Conservation (phyloP, 1,140 invertebrate genomes). For the Pseudobourletiella spinata region DNA sequence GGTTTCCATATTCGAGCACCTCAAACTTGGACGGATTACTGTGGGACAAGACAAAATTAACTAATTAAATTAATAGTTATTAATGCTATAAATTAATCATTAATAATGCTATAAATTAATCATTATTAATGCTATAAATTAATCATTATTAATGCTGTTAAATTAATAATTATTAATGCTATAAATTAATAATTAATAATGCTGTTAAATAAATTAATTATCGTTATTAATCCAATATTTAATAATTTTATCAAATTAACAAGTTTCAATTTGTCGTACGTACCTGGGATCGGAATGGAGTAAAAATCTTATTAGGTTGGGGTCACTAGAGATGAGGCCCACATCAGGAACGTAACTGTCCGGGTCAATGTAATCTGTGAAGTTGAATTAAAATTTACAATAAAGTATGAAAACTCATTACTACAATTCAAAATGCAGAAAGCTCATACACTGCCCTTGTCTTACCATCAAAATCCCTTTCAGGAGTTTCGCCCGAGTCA, state of each 20-base stretch:
- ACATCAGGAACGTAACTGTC: background rate
- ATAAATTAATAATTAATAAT: background rate
- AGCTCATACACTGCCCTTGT: no score
- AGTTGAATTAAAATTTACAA: no score
- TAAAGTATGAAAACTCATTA: no score
- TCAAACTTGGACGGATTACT: background rate
- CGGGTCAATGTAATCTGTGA: no score
- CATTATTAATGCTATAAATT: no score
- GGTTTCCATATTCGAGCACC: background rate
- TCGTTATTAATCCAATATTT: background rate
- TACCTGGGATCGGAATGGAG: background rate
- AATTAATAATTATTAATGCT: background rate
- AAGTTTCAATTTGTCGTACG: background rate
- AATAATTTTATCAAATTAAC: background rate
- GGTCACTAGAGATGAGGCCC: background rate
- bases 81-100: background rate
- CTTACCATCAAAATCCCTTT: no score
- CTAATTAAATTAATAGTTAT: background rate
- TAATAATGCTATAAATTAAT: background rate
- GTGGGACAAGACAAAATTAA: background rate
- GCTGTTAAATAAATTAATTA: background rate
- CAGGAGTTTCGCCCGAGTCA: no score
- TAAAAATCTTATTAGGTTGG: background rate
- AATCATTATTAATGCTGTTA: background rate
- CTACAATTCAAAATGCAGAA: no score